phyloP scores from a whole-genome alignment of 2,113 vertebrate species.

The Ceyx melanurus region DNA sequence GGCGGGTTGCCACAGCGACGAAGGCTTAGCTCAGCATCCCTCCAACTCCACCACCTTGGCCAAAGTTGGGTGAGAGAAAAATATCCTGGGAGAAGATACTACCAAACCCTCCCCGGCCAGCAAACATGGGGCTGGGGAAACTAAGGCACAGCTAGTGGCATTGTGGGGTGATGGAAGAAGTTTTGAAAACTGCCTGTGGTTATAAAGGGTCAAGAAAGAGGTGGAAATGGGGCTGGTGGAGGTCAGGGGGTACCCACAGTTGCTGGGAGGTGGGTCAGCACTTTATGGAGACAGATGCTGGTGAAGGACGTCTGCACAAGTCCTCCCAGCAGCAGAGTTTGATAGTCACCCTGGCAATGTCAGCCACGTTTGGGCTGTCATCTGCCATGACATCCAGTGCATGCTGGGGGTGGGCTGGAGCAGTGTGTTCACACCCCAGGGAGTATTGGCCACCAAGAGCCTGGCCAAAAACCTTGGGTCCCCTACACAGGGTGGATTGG shows the following conservation, averaged over 20 bases:
- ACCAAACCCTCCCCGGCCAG: accelerated
- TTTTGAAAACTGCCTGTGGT: background rate
- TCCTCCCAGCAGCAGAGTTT: background rate
- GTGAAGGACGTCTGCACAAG: background rate
- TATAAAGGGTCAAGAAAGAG: background rate
- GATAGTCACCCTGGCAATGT: background rate
- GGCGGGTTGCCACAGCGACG: conserved; percentile 56
- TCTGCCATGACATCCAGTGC: accelerated
- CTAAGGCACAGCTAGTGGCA: background rate
- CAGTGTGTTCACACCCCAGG: accelerated
- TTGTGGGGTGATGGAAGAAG: background rate
- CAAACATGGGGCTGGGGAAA: background rate
- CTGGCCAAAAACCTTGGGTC: background rate
- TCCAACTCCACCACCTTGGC: background rate
- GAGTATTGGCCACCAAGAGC: background rate
- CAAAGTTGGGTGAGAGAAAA: conserved; percentile 4
- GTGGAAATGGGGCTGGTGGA: background rate
- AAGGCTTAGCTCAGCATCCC: conserved; percentile 38
- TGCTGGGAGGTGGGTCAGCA: accelerated
- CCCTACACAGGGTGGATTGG: accelerated
- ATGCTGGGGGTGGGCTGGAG: background rate
- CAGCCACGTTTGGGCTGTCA: background rate
- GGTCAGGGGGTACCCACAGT: background rate
- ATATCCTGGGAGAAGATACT: background rate
- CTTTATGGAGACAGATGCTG: background rate